Conservation (phyloP, 2,797 vertebrate genomes). For the Danio aesculapii region DNA sequence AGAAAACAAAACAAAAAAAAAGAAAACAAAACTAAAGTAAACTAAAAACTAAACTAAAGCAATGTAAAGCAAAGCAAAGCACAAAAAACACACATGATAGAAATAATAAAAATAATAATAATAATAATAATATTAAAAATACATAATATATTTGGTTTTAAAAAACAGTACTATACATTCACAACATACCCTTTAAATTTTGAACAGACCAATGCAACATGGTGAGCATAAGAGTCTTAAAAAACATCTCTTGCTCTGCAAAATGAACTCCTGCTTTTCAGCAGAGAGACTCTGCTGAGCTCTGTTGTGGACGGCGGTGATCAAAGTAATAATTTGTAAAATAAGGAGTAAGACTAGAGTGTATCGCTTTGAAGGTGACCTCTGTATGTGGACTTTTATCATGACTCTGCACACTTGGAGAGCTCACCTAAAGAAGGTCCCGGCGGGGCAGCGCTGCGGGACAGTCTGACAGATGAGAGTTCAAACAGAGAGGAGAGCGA, state of each 20-base stretch:
- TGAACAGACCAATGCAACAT: no score
- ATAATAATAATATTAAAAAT: no score
- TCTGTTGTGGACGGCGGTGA: constrained; percentile 2
- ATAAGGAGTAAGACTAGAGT: constrained; percentile 2
- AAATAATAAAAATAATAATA: no score
- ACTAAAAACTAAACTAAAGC: no score
- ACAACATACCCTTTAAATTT: no score
- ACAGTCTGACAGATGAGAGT: constrained; percentile 45
- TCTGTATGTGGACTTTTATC: constrained; percentile 16
- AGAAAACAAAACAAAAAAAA: no score
- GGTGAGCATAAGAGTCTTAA: neutral
- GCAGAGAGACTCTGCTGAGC: neutral
- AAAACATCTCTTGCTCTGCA: neutral
- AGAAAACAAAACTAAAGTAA: no score
- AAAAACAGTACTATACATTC: no score
- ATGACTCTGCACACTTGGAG: constrained; percentile 36
- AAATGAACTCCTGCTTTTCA: neutral
- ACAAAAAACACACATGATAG: no score
- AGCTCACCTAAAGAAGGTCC: neutral
- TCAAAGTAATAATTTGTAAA: constrained; percentile 34
- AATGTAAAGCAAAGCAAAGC: no score
- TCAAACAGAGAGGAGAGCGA: constrained; percentile 32
- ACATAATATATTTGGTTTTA: no score
- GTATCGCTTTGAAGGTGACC: constrained; percentile 44
- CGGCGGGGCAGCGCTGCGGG: neutral